Base-by-base conservation (phyloP, 2,888 invertebrate genomes). In the Ceratothoa steindachneri region DNA sequence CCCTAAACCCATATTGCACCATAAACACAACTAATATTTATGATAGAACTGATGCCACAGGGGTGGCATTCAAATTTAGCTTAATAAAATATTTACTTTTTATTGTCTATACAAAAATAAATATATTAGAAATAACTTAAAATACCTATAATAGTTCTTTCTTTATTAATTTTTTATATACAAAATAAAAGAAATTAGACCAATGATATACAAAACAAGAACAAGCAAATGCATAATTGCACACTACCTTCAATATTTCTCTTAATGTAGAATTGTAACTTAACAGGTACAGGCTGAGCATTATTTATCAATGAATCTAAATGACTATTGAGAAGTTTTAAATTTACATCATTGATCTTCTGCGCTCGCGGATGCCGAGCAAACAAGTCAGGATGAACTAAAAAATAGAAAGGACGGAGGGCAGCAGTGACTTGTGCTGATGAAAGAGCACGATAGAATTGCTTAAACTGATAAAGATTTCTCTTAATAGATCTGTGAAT, bases 351-450 rank as follows among this genome's bases (percentile, higher is more conserved):
- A 87, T 97, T 97, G 0, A 91, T 89, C 80, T 89, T 89, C 91
- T 95, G 85, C 65, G 88, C 93, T 83, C 89, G 89, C 41, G 97
- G 97, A 87, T 91, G 90, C 85, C 92, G 91, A 71, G 94, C 94
- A 87, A 97, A 97, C 65, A 97, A 87, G 86, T 97, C 97, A 12
- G 97, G 97, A 87, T 97, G 97, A 1, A 97, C 96, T 74, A 91
- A 91, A 84, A 97, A 96, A 85, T 95, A 96, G 85, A 97, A 60
- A 2, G 60, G 60, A 60, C 60, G 60, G 12, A 60, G 27, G 24
- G 60, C 19, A 12, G 60, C 60, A 22, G 60, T 60, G 22, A 60
- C 27, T 60, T 60, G 22, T 22, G 60, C n/a, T 15, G 60, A 60
- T 12, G 60, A 60, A 12, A 60, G 27, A 12, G 1, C 19, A 1